Percentiles rank a stretch among this genome's conserved stretches.
Evolutionary conservation across 2,797 vertebrate species (phyloP).

Genomic region (Meriones psammophilus): DNA sequence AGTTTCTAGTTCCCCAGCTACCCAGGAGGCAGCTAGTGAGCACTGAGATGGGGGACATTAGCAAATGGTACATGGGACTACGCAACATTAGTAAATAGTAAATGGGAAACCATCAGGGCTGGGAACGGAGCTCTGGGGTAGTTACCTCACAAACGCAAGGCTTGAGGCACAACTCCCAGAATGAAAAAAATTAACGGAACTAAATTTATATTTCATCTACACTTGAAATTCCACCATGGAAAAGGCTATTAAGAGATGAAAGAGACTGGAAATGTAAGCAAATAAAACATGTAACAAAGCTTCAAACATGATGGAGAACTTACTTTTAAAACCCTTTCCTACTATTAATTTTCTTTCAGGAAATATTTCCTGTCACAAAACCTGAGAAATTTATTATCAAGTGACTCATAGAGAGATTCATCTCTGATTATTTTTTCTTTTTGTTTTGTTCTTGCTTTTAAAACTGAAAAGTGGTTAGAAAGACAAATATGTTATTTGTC

Average conservation of each 20-base stretch:
- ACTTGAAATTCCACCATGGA: not conserved
- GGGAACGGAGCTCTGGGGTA: not conserved
- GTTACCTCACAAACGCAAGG: not conserved
- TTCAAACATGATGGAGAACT: not conserved
- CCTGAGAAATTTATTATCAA: slow-evolving; percentile 16
- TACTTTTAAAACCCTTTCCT: not conserved
- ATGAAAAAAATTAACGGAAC: not conserved
- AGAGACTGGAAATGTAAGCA: not conserved
- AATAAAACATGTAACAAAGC: slow-evolving; percentile 31
- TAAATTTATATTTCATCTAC: slow-evolving; percentile 32
- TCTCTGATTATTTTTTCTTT: slow-evolving; percentile 25
- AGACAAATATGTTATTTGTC: slow-evolving; percentile 56
- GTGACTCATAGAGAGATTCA: not conserved
- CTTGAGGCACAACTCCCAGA: not conserved
- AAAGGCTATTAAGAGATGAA: slow-evolving; percentile 58
- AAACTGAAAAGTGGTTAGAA: slow-evolving; percentile 45
- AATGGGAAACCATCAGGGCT: not conserved
- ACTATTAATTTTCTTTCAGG: slow-evolving; percentile 55
- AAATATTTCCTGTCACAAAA: slow-evolving; percentile 61
- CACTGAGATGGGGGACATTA: not conserved
- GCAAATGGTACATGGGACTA: not conserved
- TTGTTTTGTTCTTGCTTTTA: not conserved
- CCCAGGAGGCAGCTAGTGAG: not conserved
- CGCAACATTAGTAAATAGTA: not conserved
- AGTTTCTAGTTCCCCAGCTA: not conserved